Base-by-base conservation (phyloP, 2,113 vertebrate genomes). In the Sardina pilchardus region DNA sequence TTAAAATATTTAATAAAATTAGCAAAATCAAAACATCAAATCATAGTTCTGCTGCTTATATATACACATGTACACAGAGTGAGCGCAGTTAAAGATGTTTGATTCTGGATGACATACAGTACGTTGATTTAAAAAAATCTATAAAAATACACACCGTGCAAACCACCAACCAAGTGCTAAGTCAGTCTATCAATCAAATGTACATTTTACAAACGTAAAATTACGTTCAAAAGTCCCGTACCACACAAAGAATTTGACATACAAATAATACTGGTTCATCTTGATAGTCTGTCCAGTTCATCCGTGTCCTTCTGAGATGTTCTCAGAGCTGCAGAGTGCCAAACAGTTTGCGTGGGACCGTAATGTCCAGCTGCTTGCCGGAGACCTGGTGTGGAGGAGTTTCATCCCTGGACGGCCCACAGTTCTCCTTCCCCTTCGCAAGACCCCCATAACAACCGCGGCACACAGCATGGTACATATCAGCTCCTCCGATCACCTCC, bases 381-480 rank as follows among this genome's bases (percentile, higher is more conserved):
- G 56, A 1, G 0, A 67, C 17, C 2, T 2, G 0, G 0, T 93
- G 86, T 5, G 87, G 89, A 8, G 93, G 94, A 0, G 94, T 94
- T 71, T 94, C 91, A 0, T 93, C 85, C 86, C 90, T 89, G 82
- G 82, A 9, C 10, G 86, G 89, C 34, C 59, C 56, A 0, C 90
- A 0, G 36, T 99, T 98, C 93, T 99, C 97, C 78, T 99, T 91
- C 91, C 93, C 0, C 0, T 1, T 4, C 87, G 0, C 30, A 75
- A 95, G 94, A 67, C 88, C 84, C 44, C 97, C 97, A 50, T 97
- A 98, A 93, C 98, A 99, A 84, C 86, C 90, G 21, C 98, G 92
- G 88, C 98, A 99, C 84, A 96, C 97, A 0, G 98, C 97, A 44
- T 98, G 97, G 88, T 99, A 99, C 82, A 97, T 99, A 90, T 99